Percentiles rank a stretch among this genome's conserved stretches.
Conservation (phyloP, 2,113 vertebrate species). For the Periophthalmodon schlosseri region DNA sequence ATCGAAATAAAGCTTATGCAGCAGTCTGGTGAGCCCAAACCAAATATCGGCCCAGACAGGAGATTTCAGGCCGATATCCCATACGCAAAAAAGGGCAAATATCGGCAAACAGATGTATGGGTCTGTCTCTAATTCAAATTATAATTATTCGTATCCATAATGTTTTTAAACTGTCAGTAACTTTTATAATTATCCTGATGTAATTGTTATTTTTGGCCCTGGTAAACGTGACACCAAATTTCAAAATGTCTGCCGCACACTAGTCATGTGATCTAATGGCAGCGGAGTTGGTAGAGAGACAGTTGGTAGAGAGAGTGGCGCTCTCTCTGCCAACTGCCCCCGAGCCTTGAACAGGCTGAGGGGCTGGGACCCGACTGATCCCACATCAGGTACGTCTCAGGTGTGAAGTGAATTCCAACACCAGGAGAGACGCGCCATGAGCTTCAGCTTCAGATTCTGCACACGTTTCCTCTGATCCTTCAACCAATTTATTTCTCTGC, state of each 20-base stretch:
- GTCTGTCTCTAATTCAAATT: no score
- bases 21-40: no score
- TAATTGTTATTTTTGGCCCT: no score
- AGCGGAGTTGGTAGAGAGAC: not conserved
- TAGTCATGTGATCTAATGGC: slow-evolving; percentile 41
- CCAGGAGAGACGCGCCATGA: slow-evolving; percentile 10
- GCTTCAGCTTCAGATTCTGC: slow-evolving; percentile 11
- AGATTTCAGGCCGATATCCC: no score
- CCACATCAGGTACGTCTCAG: slow-evolving; percentile 36
- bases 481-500: not conserved
- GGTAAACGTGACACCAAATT: no score
- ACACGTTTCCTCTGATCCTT: slow-evolving; percentile 24
- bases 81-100: no score
- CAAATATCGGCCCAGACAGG: no score
- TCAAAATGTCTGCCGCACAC: not conserved
- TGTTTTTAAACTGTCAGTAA: no score
- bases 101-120: no score
- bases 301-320: slow-evolving; percentile 20
- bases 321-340: slow-evolving; percentile 35
- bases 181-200: no score
- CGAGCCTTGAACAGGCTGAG: slow-evolving; percentile 21
- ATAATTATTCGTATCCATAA: no score
- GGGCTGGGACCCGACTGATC: slow-evolving; percentile 25
- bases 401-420: slow-evolving; percentile 51
- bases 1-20: no score